A percentile compares a stretch with the other conserved stretches of the same genome.
Conservation (phyloP, 2,797 vertebrate genomes). For the Coluber constrictor region DNA sequence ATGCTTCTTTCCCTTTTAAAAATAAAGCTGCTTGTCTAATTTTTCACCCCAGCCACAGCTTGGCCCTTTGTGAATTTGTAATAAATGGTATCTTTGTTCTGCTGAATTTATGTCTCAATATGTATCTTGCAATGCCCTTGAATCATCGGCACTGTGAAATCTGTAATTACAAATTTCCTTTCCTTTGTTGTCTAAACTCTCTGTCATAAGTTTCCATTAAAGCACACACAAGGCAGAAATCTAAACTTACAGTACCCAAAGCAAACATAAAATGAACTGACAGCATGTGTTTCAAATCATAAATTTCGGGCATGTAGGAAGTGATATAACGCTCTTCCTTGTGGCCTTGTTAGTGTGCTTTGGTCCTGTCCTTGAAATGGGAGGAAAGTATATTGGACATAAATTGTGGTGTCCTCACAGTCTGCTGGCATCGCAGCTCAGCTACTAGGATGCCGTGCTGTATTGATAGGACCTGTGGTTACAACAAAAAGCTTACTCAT, state of each 20-base stretch:
- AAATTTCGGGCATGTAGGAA: slow-evolving; percentile 27
- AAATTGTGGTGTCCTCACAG: not conserved
- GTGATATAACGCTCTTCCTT: slow-evolving; percentile 17
- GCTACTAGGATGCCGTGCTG: not conserved
- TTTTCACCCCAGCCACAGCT: slow-evolving; percentile 7
- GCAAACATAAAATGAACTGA: slow-evolving; percentile 45
- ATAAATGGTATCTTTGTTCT: slow-evolving; percentile 27
- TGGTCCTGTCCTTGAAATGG: not conserved
- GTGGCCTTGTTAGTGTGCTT: not conserved
- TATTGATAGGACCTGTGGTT: not conserved
- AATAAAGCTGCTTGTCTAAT: not conserved
- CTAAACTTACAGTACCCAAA: slow-evolving; percentile 31
- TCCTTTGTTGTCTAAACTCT: slow-evolving; percentile 44
- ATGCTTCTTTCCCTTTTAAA: not conserved
- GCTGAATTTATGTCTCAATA: slow-evolving; percentile 30
- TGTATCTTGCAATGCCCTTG: slow-evolving; percentile 11
- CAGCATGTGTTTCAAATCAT: slow-evolving; percentile 16
- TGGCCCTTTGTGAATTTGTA: slow-evolving; percentile 33
- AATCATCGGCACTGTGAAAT: slow-evolving; percentile 34
- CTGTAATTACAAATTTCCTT: slow-evolving; percentile 40
- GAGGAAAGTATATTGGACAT: not conserved
- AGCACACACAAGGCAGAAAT: not conserved
- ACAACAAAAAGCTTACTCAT: not conserved
- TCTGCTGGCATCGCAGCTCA: not conserved
- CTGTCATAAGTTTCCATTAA: slow-evolving; percentile 40